Base-by-base conservation (phyloP, 2,113 vertebrate genomes). In the Trematocara zebra region DNA sequence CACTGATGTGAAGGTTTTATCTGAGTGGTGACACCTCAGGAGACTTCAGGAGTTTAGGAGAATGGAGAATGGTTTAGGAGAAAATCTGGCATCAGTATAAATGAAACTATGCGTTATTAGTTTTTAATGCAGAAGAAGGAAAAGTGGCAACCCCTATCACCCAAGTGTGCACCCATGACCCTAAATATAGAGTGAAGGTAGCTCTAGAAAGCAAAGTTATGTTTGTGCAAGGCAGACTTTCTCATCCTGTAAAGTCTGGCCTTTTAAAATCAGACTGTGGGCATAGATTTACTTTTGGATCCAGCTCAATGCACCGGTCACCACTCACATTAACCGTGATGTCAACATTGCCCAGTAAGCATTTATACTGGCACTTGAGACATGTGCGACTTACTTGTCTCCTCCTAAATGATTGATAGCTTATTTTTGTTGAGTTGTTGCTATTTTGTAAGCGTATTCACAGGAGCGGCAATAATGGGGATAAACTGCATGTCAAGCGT, bases 61-160 rank as follows among this genome's bases (percentile, higher is more conserved):
- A 37, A 35, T 37, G 18, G 51, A 52, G 8, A 10, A 52, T 20
- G 51, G 51, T 52, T 52, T 52, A 52, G 51, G 51, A 37, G 59
- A 35, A n/a, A 64, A n/a, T 64, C 59, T 12, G 59, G 4, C 18
- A 37, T n/a, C 33, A 37, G 33, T 8, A 37, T 37, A 64, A 64
- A 64, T 3, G 0, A 35, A 1, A 1, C 31, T 35, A 64, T 35
- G 31, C 0, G 4, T 64, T 64, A 64, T 35, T 64, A n/a, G 17
- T 64, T 64, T 37, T 64, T 64, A 37, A 37, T 35, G 33, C 31
- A 35, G 59, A 64, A 37, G 31, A 64, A 7, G 31, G 31, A 31
- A 64, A 64, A 37, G 59, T 37, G 59, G 28, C 17, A n/a, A 11
- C 23, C 17, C 17, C 9, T 18, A 6, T 35, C 31, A n/a, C 59